Percentiles rank a stretch among this genome's conserved stretches.
These are phyloP conservation scores for Gallirallus australis DNA, from an alignment of 2,797 vertebrate species.

Conservation along the genomic window DNA sequence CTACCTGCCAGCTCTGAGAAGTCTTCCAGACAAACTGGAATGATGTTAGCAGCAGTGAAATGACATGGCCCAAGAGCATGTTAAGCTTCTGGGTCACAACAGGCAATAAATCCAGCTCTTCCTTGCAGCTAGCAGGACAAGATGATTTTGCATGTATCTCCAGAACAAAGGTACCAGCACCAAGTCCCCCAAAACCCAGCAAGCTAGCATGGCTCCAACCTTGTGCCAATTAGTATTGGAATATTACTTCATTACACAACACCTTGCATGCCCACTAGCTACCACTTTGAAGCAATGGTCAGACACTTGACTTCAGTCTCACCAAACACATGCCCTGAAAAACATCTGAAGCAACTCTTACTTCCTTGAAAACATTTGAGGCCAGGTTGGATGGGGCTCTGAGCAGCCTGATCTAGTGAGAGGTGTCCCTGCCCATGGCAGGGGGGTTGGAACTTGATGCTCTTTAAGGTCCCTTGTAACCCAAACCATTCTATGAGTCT, in stretches of 20 bases:
- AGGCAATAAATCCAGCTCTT: background rate
- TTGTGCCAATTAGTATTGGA: background rate
- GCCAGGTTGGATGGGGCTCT: accelerated
- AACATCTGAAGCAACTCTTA: background rate
- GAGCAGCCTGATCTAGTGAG: background rate
- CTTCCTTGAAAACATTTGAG: background rate
- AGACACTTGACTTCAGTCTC: background rate
- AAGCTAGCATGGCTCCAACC: background rate
- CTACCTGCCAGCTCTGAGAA: background rate
- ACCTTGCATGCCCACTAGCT: background rate
- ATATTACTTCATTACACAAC: background rate
- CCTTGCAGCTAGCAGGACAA: background rate
- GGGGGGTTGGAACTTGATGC: no score
- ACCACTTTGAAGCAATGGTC: background rate
- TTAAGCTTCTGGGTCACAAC: background rate
- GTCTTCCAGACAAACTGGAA: background rate
- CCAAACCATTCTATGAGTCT: accelerated
- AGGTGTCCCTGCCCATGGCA: background rate
- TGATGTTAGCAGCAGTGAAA: accelerated
- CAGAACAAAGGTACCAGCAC: background rate
- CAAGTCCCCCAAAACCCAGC: background rate
- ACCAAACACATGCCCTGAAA: background rate
- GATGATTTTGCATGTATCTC: background rate
- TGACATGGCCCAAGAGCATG: accelerated
- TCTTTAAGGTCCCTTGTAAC: background rate